These are phyloP conservation scores for Halcyon chelicuti DNA, from an alignment of 2,797 vertebrate genomes.

Conservation along the genomic window DNA sequence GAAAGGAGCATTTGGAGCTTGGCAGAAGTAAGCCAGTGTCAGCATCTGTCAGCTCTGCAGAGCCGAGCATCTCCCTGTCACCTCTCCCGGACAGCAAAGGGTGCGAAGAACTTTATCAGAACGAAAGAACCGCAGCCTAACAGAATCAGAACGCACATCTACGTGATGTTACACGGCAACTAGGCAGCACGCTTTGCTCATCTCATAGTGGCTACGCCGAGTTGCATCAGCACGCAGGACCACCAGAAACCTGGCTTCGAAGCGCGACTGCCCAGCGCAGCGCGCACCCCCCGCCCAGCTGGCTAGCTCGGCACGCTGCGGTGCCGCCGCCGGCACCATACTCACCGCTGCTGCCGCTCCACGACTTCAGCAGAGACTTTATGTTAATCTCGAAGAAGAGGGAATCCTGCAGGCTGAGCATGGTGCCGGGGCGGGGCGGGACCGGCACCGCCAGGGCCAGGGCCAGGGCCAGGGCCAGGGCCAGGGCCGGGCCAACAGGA, in stretches of 20 bases:
- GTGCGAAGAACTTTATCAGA: conserved; percentile 48
- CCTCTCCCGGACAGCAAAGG: background rate
- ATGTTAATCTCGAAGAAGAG: conserved; percentile 98
- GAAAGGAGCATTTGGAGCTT: background rate
- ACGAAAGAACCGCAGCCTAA: background rate
- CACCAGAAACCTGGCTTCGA: background rate
- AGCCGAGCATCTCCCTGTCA: background rate
- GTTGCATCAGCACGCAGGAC: background rate
- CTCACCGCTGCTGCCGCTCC: conserved; percentile 95
- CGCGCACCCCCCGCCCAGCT: background rate
- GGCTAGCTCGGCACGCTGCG: too few species aligned
- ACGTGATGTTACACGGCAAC: background rate
- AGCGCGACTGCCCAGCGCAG: background rate
- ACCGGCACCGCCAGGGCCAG: background rate
- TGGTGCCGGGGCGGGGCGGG: conserved; percentile 66
- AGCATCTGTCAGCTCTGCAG: conserved; percentile 5
- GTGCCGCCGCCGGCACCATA: conserved; percentile 61
- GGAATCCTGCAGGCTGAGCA: conserved; percentile 97
- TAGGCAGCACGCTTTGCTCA: background rate
- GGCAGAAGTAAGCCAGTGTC: conserved; percentile 6
- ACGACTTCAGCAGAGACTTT: conserved; percentile 97
- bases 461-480: too few species aligned
- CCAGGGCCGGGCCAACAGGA: background rate
- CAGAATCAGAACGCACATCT: background rate
- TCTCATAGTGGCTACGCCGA: background rate